Conservation (phyloP, 1,140 invertebrate genomes). For the Caenorhabditis elegans region WBcel235 BX284603.4:8599001-8599500, state of each 20-base stretch:
- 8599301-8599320: not conserved
- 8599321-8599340: not conserved
- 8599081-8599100: not conserved
- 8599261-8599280: conserved; percentile 16
- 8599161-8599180: not conserved
- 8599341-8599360: not conserved
- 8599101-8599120: not conserved
- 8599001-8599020: too few species aligned
- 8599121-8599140: not conserved
- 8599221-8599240: too few species aligned
- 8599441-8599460: too few species aligned
- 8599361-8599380: conserved; percentile 4
- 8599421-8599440: not conserved
- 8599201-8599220: too few species aligned
- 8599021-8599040: too few species aligned
- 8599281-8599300: not conserved
- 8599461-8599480: too few species aligned
- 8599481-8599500: too few species aligned
- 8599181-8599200: conserved; percentile 25
- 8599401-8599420: not conserved
- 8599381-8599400: not conserved
- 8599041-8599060: too few species aligned
- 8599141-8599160: not conserved
- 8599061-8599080: too few species aligned
- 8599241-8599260: not conserved